Evolutionary conservation across 2,113 vertebrate species (phyloP).

Genomic region (Prietella phreatophila): DNA sequence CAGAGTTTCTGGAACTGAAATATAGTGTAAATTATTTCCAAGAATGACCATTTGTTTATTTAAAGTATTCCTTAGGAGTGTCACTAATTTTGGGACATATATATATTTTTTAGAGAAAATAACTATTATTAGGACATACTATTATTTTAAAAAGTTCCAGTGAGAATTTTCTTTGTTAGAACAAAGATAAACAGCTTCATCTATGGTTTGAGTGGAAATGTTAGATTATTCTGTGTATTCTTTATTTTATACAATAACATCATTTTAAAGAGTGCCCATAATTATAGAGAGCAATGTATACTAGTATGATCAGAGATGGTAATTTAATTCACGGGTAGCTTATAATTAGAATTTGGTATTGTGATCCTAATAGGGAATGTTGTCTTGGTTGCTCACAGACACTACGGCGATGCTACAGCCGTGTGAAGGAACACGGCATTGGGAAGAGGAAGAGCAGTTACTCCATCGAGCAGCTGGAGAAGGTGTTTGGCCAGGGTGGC

Average conservation of each 20-base stretch:
- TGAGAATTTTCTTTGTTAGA: neutral
- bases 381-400: conserved; percentile 74
- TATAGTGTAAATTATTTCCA: neutral
- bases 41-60: neutral
- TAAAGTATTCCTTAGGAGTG: neutral
- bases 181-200: neutral
- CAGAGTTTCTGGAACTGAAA: neutral
- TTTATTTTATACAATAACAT: too few relatives aligned
- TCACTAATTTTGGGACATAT: neutral
- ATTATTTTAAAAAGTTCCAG: neutral
- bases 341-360: neutral
- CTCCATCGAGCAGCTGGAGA: conserved; percentile 97
- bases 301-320: neutral
- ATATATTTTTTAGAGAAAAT: too few relatives aligned
- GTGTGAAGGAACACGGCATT: conserved; percentile 96
- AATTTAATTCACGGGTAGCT: neutral
- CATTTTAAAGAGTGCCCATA: neutral
- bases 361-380: neutral
- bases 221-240: too few relatives aligned
- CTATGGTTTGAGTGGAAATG: neutral
- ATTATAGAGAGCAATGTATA: neutral
- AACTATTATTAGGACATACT: too few relatives aligned
- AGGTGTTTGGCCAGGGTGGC: conserved; percentile 96
- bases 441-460: conserved; percentile 99
- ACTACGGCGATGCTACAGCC: conserved; percentile 95